Evolutionary conservation across 1,140 invertebrate genomes (phyloP), one percentile per base, ranked within the genome.

Genomic region (Nylanderia fulva): DNA sequence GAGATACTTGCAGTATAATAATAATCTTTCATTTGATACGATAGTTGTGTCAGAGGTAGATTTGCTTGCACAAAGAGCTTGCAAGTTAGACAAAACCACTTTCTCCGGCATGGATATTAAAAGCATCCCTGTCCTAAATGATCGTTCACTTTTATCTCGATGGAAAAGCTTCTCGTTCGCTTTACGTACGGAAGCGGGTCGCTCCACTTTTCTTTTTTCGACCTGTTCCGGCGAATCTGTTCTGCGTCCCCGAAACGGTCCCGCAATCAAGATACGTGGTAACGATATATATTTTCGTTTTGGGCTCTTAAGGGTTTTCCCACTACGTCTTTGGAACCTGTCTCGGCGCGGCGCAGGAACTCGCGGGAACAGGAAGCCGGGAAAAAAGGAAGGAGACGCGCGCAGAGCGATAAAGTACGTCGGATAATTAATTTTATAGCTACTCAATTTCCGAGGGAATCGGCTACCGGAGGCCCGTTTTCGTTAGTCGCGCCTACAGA

Each of bases 351-450:
- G 21, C 54, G 18, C 58, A 75, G n/a, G n/a, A n/a, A n/a, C 68
- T 29, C 77, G 52, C 69, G 64, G 52, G 7, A 36, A 75, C 60
- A 42, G 75, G 58, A 48, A 21, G 42, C 58, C 9, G 18, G 21
- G 52, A 18, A 36, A 52, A 45, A 75, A 85, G 83, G 36, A 82
- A 85, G 52, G 48, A 76, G 74, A 66, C 24, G 45, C 21, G 66
- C 29, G 54, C 39, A 15, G 75, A 80, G 91, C 92, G 93, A 93
- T 94, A 94, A 94, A 94, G 93, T 91, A 94, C 91, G 91, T 87
- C 88, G 91, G 93, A 94, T 95, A 95, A 95, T 95, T 95, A 95
- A 95, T 95, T 95, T 95, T 94, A 94, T 95, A 94, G 94, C 93
- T 94, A 93, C 92, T 95, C 94, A 95, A 95, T 95, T 95, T 94